Conservation (phyloP, 2,113 vertebrate species). For the Aspiorhynchus laticeps region DNA sequence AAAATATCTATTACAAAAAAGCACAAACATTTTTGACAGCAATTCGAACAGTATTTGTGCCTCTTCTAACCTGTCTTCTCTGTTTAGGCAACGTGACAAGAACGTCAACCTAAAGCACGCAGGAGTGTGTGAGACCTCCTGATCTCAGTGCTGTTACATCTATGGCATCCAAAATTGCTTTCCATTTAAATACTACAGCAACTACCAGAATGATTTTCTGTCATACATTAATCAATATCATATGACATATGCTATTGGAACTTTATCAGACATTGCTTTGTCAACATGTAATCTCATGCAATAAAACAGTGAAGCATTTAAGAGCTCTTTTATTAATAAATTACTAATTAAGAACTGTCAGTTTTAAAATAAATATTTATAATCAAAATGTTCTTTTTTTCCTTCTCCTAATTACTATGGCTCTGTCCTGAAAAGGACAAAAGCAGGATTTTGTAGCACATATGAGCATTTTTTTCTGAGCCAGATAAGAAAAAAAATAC, state of each 20-base stretch:
- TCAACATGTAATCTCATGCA: not conserved
- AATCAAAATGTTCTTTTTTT: not conserved
- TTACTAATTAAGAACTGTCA: not conserved
- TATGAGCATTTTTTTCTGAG: not conserved
- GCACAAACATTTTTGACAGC: not conserved
- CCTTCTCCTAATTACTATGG: not conserved
- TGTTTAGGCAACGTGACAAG: not conserved
- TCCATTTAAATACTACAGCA: not conserved
- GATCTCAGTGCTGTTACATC: not conserved
- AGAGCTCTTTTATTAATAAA: not conserved
- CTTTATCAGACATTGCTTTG: not conserved
- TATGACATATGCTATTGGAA: not conserved
- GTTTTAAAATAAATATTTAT: not conserved
- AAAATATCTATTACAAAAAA: not conserved
- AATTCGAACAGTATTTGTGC: not conserved
- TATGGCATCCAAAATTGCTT: not conserved
- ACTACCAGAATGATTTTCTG: not conserved
- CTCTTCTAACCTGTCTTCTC: constrained; percentile 10
- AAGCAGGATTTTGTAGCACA: not conserved
- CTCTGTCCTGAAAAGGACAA: not conserved
- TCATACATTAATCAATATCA: not conserved
- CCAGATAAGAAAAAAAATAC: not conserved
- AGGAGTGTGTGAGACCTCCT: not conserved
- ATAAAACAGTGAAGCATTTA: constrained; percentile 9
- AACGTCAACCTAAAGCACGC: not conserved